These are phyloP conservation scores for Actinemys pallida DNA, from an alignment of 2,113 vertebrate species.

Conservation along the genomic window DNA sequence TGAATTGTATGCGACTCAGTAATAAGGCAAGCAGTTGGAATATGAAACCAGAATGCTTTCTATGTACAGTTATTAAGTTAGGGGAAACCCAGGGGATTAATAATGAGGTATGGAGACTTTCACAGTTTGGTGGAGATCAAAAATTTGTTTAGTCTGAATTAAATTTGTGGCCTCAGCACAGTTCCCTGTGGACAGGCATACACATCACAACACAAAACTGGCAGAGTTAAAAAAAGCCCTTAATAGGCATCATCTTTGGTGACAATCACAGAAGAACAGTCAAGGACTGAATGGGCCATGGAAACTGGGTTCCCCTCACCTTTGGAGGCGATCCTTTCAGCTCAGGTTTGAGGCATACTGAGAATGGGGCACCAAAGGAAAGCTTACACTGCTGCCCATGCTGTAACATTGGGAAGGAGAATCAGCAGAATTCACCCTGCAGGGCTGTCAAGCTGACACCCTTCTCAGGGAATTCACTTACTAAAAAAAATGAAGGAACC, in stretches of 20 bases:
- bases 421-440: background rate
- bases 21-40: constrained; percentile 22
- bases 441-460: background rate
- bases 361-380: background rate
- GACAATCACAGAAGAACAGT: background rate
- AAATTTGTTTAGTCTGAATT: background rate
- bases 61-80: background rate
- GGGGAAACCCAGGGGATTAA: background rate
- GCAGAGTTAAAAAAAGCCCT: background rate
- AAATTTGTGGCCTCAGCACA: background rate
- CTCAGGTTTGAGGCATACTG: background rate
- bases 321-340: background rate
- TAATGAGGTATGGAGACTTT: background rate
- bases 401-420: background rate
- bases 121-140: background rate
- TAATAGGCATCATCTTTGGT: constrained; percentile 1
- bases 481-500: background rate
- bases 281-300: background rate
- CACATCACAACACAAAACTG: background rate
- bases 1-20: constrained; percentile 39
- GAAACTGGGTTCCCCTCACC: background rate
- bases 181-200: background rate
- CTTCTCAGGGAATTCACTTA: background rate
- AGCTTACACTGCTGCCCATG: background rate
- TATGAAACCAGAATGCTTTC: constrained; percentile 21